Conservation (phyloP, 2,888 invertebrate species). For the Melieria omissa region DNA sequence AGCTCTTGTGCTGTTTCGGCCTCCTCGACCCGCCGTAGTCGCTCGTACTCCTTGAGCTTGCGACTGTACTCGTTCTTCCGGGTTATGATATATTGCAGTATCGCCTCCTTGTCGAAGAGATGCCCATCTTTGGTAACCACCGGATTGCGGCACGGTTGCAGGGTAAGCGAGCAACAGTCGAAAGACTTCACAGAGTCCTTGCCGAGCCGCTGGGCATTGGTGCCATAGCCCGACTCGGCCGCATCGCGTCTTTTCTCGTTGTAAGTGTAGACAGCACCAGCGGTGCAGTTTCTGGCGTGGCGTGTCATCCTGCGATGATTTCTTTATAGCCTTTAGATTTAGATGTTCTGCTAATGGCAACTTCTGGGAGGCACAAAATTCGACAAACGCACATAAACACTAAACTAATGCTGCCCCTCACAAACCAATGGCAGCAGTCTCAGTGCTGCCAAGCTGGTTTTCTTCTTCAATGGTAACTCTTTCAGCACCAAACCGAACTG, state of each 20-base stretch:
- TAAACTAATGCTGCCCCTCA: too few relatives aligned
- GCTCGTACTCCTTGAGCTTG: slow-evolving; percentile 92
- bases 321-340: too few relatives aligned
- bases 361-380: too few relatives aligned
- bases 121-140: slow-evolving; percentile 92
- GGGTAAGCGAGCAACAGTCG: slow-evolving; percentile 95
- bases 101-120: slow-evolving; percentile 96
- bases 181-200: slow-evolving; percentile 82
- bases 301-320: slow-evolving; percentile 77
- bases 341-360: too few relatives aligned
- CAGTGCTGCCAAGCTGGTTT: too few relatives aligned
- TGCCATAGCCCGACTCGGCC: slow-evolving; percentile 85
- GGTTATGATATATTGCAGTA: slow-evolving; percentile 92
- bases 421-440: too few relatives aligned
- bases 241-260: slow-evolving; percentile 98
- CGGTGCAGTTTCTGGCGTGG: slow-evolving; percentile 98
- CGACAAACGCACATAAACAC: too few relatives aligned
- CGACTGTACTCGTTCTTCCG: slow-evolving; percentile 93
- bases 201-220: slow-evolving; percentile 49
- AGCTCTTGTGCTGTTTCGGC: slow-evolving; percentile 73
- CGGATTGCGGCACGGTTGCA: slow-evolving; percentile 96
- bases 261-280: slow-evolving; percentile 97
- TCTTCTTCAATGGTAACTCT: too few relatives aligned
- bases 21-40: slow-evolving; percentile 81
- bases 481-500: too few relatives aligned